Percentiles rank a stretch among this genome's conserved stretches.
These are phyloP conservation scores for Pterois miles DNA, from an alignment of 2,797 vertebrate species.

Conservation along the genomic window DNA sequence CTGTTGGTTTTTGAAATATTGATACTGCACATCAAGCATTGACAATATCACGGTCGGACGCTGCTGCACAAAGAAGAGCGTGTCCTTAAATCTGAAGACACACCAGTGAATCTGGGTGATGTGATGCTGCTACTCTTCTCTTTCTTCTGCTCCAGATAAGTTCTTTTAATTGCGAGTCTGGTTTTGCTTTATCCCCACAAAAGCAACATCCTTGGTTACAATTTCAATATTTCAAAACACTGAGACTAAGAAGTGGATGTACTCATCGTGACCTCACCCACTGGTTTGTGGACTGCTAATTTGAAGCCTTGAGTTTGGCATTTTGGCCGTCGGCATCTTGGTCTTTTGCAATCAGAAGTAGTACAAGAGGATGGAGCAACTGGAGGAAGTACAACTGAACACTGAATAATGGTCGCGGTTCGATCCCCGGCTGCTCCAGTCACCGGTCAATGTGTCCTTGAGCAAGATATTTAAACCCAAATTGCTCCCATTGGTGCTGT, in stretches of 20 bases:
- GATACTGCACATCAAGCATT: constrained; percentile 4
- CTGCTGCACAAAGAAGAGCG: constrained; percentile 9
- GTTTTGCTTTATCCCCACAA: not conserved
- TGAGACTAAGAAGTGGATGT: too few species aligned
- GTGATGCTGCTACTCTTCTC: not conserved
- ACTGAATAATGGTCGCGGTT: too few species aligned
- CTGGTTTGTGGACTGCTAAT: fast-evolving
- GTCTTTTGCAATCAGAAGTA: too few species aligned
- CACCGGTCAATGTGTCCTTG: too few species aligned
- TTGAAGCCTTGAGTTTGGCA: too few species aligned
- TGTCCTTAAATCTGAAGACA: not conserved
- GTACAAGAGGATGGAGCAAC: fast-evolving
- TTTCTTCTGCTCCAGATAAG: constrained; percentile 41
- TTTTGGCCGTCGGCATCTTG: too few species aligned
- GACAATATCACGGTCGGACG: not conserved
- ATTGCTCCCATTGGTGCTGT: too few species aligned
- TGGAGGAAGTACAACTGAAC: too few species aligned
- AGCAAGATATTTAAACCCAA: too few species aligned
- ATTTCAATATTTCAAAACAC: not conserved
- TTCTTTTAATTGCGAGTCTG: constrained; percentile 30
- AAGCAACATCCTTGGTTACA: not conserved
- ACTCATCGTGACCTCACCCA: too few species aligned
- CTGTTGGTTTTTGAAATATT: constrained; percentile 7
- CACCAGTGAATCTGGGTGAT: not conserved
- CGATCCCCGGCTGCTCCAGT: too few species aligned